Conservation (phyloP, 1,140 invertebrate species). For the Episyrphus balteatus region DNA sequence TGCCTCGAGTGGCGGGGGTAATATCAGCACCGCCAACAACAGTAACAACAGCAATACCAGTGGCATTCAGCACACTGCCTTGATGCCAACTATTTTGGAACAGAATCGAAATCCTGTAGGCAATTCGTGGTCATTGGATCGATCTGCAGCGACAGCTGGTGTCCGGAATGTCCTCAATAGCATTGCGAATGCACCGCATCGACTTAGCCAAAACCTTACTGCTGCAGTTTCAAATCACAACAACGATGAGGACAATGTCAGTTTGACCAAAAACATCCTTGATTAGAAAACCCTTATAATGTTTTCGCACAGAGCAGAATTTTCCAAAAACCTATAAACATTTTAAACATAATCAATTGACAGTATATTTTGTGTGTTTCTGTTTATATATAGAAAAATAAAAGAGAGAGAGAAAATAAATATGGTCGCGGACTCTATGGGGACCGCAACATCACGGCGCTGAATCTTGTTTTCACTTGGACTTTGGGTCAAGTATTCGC, state of each 20-base stretch:
- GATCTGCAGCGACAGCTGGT: constrained; percentile 1
- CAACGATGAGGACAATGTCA: constrained; percentile 23
- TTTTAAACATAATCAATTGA: too few species aligned
- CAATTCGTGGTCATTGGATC: constrained; percentile 18
- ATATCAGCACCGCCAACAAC: background rate
- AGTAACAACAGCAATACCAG: constrained; percentile 4
- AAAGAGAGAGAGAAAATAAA: too few species aligned
- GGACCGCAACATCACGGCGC: too few species aligned
- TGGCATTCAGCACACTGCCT: constrained; percentile 11
- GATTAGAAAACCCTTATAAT: too few species aligned
- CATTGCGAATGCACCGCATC: constrained; percentile 11
- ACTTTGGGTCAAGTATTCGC: too few species aligned
- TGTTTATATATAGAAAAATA: too few species aligned
- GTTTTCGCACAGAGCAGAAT: too few species aligned
- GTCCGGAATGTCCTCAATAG: constrained; percentile 10
- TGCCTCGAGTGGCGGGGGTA: too few species aligned
- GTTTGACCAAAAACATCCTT: constrained; percentile 20
- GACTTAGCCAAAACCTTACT: constrained; percentile 4
- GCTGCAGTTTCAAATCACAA: constrained; percentile 14
- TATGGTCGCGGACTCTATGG: too few species aligned
- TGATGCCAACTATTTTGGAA: constrained; percentile 35
- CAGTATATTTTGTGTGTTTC: too few species aligned
- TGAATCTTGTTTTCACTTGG: too few species aligned
- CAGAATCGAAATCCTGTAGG: constrained; percentile 4
- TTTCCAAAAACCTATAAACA: too few species aligned